Base-by-base conservation (phyloP, 2,888 invertebrate species). In the Troides helena region DNA sequence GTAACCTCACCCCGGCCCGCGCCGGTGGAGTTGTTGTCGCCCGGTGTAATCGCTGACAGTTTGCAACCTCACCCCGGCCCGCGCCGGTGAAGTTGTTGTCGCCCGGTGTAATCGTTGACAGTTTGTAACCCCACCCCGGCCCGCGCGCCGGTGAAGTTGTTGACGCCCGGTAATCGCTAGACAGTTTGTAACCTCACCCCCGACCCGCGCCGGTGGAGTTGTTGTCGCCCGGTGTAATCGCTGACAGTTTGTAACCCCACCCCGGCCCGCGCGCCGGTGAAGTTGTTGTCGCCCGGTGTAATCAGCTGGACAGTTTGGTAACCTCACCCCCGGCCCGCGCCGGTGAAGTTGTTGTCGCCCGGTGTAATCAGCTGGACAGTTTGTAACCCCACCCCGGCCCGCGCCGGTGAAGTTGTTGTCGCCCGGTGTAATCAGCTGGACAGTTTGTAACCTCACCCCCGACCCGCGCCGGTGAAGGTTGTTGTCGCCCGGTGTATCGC, bases 291-390 rank as follows among this genome's bases (percentile, higher is more conserved):
- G 57, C 39, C 5, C 30, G 30, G 30, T 30, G 30, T 30, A 30
- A 30, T 30, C 3, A n/a, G 30, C 30, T 30, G 0, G 0, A 64
- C 62, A 62, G 61, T 67, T 63, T 60, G 70, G 70, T n/a, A 23
- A 46, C 62, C 58, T 66, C 66, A 61, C 53, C 61, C 17, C 0
- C 39, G 50, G 5, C 50, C 14, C 7, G 50, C 14, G 50, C 0
- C 50, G 50, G 61, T 60, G 62, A 46, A 58, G 66, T 67, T 68
- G 64, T 67, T 53, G 58, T 65, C 66, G 57, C 39, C 30, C 30
- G 30, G 30, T 30, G 30, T 30, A 30, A 30, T 30, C 3, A n/a
- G 30, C 30, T 30, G 0, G 0, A 64, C 62, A 62, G 61, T 67
- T 63, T 60, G 70, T n/a, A 23, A 46, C 62, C 58, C 62, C 66